Base-by-base conservation (phyloP, 2,888 invertebrate species). In the Cyclophora albipunctata region DNA sequence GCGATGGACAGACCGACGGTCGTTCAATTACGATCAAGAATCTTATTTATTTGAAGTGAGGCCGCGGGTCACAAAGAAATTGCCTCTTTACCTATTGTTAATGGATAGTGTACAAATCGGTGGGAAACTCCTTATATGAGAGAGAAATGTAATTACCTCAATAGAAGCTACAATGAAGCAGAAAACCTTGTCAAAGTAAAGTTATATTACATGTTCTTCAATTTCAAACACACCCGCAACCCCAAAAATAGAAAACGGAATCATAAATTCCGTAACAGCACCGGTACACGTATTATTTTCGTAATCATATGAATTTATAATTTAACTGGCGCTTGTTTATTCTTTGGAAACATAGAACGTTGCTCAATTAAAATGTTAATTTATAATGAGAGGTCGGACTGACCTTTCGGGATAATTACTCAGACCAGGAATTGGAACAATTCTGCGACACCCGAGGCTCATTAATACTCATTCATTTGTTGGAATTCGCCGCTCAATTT, bases 21-120 rank as follows among this genome's bases (percentile, higher is more conserved):
- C 69, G 69, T 72, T 69, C 68, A 72, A 75, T 75, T 73, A 71
- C 69, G 62, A 56, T 59, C 62, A 54, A 63, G 68, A 66, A 70
- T 70, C 66, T 63, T 69, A 69, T 71, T 71, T 71, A 70, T 72
- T 68, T 69, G 69, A 69, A 42, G 45, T 48, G 40, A 3, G 42
- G 41, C n/a, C 42, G 54, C 54, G 50, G 46, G 5, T 37, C 37
- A 5, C 4, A 37, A 37, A 4, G 37, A 37, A 37, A 37, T 5
- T 37, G 5, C 37, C 37, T 37, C 45, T 55, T 48, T 49, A 48
- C 47, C 48, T 51, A 47, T 45, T 40, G 20, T 35, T 46, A 20
- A 20, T 20, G 20, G 20, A 20, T 20, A 20, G 20, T 20, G 20
- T 20, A 20, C 20, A 20, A 20, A 20, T 20, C 20, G 20, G 20